phyloP scores from a whole-genome alignment of 2,113 vertebrate genomes.

The Pitta sordida region DNA sequence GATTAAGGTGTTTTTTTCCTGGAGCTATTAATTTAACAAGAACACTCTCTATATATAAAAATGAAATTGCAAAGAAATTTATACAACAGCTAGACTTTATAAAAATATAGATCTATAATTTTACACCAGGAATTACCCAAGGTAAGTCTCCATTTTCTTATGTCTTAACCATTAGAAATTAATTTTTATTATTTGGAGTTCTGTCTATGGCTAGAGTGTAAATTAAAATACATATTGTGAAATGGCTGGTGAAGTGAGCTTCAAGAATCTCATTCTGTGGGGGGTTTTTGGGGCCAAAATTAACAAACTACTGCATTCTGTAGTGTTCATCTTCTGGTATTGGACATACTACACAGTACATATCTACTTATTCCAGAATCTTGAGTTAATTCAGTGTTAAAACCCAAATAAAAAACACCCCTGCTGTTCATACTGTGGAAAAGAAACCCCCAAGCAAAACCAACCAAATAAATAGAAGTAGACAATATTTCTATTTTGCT shows the following conservation, averaged over 20 bases:
- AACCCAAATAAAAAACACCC: background rate
- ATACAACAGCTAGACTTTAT: conserved; percentile 62
- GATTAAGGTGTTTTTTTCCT: background rate
- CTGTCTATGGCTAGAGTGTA: background rate
- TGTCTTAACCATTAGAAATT: conserved; percentile 4
- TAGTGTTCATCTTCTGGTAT: background rate
- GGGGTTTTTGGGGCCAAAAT: background rate
- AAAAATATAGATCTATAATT: conserved; percentile 61
- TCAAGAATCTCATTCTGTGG: background rate
- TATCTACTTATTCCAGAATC: background rate
- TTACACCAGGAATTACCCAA: conserved; percentile 53
- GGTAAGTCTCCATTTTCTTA: background rate
- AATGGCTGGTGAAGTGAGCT: background rate
- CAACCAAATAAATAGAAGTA: conserved; percentile 57
- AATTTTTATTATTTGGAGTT: background rate
- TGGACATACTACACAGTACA: background rate
- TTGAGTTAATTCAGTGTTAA: background rate
- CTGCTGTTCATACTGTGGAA: background rate
- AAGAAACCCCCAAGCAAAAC: background rate
- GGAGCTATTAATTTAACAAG: conserved; percentile 56
- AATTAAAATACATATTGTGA: background rate
- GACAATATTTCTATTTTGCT: conserved; percentile 20
- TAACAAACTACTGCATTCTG: background rate
- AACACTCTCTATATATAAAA: conserved; percentile 41
- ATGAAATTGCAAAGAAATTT: conserved; percentile 38